Evolutionary conservation across 2,797 vertebrate species (phyloP), one percentile per base, ranked within the genome.

Genomic region (Ataeniobius toweri): DNA sequence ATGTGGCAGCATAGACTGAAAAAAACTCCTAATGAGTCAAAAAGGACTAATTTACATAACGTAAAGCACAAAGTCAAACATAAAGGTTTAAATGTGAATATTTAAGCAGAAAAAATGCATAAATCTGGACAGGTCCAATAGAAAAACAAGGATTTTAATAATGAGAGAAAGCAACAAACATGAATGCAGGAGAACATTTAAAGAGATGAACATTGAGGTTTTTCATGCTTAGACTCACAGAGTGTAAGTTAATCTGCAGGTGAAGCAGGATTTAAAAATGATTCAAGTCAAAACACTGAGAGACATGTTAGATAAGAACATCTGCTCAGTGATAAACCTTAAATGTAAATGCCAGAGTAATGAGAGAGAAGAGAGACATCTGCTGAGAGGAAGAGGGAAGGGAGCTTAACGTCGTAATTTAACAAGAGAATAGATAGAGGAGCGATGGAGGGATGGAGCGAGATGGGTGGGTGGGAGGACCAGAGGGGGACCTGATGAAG

Each of bases 401-500:
- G 71, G 59, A 41, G 61, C 75, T 86, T 81, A 76, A 88, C 89
- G 88, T 76, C 82, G 82, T 89, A 74, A 91, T 91, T 91, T 89
- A 91, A 87, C 83, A 79, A 83, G 86, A 89, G 85, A 86, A 87
- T 68, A 83, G 82, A 85, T 79, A 74, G 87, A 86, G 80, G 77
- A 78, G 59, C 74, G 82, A 89, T 75, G 83, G 84, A 81, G 56
- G 83, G 87, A 88, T 80, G 84, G 78, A 81, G 74, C 14, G 77
- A 81, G 59, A 79, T 72, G 69, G 78, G 61, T 81, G 86, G 83
- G 74, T 77, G 83, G 85, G 86, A 73, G 81, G 78, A 75, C 74
- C 71, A 80, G 86, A 86, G 89, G 91, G 92, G 85, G 91, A 91
- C 77, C 81, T 91, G 91, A 91, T 92, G 91, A 89, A 94, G 94